phyloP scores from a whole-genome alignment of 2,888 invertebrate species.

The Epinotia bilunana region DNA sequence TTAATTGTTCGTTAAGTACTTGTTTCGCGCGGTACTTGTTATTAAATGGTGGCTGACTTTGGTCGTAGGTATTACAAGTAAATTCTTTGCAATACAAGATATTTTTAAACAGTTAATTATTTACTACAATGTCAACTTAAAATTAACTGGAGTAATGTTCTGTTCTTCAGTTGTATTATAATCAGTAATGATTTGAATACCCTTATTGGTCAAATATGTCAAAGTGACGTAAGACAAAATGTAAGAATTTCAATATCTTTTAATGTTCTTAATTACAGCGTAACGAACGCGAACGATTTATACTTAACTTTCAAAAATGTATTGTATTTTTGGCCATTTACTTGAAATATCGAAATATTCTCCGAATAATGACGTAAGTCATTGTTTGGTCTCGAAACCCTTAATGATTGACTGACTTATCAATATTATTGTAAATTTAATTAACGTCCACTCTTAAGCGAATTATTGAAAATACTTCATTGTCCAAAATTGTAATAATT shows the following conservation, averaged over 20 bases:
- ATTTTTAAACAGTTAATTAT: neutral
- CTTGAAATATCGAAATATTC: conserved; percentile 14
- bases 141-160: neutral
- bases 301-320: neutral
- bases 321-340: conserved; percentile 10
- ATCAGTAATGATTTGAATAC: neutral
- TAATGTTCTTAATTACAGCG: neutral
- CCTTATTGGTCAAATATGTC: neutral
- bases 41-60: conserved; percentile 20
- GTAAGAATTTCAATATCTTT: neutral
- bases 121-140: neutral
- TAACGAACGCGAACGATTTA: neutral
- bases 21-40: conserved; percentile 6
- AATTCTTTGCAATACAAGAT: neutral
- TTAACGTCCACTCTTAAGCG: conserved; percentile 43
- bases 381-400: conserved; percentile 39
- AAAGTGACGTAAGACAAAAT: neutral
- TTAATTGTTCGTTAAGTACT: conserved; percentile 5
- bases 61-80: conserved; percentile 3
- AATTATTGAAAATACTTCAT: conserved; percentile 44
- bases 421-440: conserved; percentile 56
- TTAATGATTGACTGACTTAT: conserved; percentile 75
- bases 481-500: conserved; percentile 44
- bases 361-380: conserved; percentile 25
- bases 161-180: neutral